Evolutionary conservation across 2,113 vertebrate species (phyloP).

Genomic region (Phoxinus phoxinus): DNA sequence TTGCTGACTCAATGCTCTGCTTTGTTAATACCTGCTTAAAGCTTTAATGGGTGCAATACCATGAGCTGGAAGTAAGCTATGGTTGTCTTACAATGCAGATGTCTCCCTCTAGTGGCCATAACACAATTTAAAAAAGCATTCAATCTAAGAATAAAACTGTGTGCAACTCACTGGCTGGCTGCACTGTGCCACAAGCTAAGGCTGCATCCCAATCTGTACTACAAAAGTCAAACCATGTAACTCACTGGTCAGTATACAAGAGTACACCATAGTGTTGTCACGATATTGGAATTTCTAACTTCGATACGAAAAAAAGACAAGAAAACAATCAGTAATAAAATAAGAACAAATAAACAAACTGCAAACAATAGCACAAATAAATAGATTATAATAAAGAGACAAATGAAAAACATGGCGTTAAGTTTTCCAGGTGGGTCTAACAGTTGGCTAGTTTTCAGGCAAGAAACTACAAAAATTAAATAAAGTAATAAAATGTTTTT

Average conservation of each 20-base stretch:
- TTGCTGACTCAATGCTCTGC: not conserved
- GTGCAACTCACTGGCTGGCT: not conserved
- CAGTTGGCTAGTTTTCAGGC: no score
- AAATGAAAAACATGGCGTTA: no score
- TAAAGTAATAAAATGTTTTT: no score
- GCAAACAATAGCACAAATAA: no score
- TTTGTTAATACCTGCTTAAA: not conserved
- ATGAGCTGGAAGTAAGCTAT: not conserved
- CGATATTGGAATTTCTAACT: no score
- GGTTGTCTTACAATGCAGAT: not conserved
- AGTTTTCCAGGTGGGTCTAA: no score
- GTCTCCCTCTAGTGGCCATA: conserved; percentile 69
- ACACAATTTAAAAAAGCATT: not conserved
- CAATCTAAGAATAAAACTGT: not conserved
- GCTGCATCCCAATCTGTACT: not conserved
- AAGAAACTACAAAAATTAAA: no score
- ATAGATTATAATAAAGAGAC: no score
- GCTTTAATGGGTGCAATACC: not conserved
- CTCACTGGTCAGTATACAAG: not conserved
- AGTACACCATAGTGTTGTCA: not conserved
- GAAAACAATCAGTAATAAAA: no score
- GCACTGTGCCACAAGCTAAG: not conserved
- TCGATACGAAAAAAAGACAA: no score
- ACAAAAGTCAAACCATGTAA: not conserved
- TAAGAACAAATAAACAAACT: no score